Evolutionary conservation across 2,888 invertebrate species (phyloP), one percentile per base, ranked within the genome.

Genomic region (Drosophila diplacantha): DNA sequence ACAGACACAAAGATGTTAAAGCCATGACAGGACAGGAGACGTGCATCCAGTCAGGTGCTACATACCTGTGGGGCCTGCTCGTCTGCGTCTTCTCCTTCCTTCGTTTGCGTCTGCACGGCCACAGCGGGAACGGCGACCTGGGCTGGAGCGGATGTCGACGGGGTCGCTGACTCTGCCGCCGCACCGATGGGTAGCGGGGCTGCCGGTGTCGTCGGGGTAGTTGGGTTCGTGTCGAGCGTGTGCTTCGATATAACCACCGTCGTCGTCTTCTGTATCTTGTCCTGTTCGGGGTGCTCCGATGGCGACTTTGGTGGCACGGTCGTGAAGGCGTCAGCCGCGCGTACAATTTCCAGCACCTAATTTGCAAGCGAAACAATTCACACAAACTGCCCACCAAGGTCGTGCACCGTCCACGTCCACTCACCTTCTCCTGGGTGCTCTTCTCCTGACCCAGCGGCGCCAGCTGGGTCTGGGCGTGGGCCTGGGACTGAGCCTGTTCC

Each of bases 241-340:
- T 96, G 96, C 88, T 96, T 96, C 88, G 95, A 96, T 95, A 96
- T 96, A 59, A 96, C 96, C 81, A 96, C 94, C 12, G 96, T 96
- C 72, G 96, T 96, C 60, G 96, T 96, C 90, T 96, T 96, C 74
- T 92, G 90, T 81, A 91, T 91, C 85, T 92, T 92, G 71, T 89
- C 88, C 74, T 88, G 88, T 66, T 89, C 88, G 65, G 86, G 87
- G 70, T 91, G 91, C 32, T 91, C 90, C 71, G 91, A 90, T 44
- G 95, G 95, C 56, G 95, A 95, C 81, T 93, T 95, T 26, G 95
- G 95, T 52, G 91, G 91, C 72, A 88, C 85, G 56, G 84, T 79
- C 47, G 86, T 86, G 47, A 85, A 84, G 50, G 86, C 86, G 71
- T 88, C 88, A 53, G 96, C 96, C 59, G 96, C 96, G 87, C 95